A percentile compares a stretch with the other conserved stretches of the same genome.
Conservation (phyloP, 2,797 vertebrate species). For the Bucorvus abyssinicus region DNA sequence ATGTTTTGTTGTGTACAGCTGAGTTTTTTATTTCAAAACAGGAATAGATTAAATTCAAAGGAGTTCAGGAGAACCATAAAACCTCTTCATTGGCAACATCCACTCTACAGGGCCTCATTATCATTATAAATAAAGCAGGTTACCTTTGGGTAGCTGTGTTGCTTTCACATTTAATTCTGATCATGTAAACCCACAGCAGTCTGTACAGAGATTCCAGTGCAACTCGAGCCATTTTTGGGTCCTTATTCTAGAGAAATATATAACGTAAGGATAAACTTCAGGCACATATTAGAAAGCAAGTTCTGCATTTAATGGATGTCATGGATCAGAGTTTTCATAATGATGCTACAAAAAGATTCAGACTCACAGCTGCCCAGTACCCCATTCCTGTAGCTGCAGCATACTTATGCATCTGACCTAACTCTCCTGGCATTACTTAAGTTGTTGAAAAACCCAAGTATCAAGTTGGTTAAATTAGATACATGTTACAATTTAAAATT, state of each 20-base stretch:
- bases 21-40: not conserved
- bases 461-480: not conserved
- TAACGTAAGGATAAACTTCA: not conserved
- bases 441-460: not conserved
- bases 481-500: not conserved
- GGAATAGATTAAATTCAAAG: not conserved
- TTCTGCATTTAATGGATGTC: not conserved
- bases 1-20: not conserved
- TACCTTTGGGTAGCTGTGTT: constrained; percentile 99
- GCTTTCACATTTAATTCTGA: constrained; percentile 99
- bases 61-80: not conserved
- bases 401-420: not conserved
- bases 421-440: not conserved
- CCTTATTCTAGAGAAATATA: constrained; percentile 87
- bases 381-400: not conserved
- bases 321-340: not conserved
- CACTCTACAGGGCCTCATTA: not conserved
- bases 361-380: not conserved
- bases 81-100: not conserved
- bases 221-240: constrained; percentile 98
- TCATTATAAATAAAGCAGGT: constrained; percentile 4
- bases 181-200: constrained; percentile 99
- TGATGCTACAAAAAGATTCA: not conserved
- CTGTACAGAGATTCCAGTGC: constrained; percentile 97
- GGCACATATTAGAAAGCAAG: not conserved